Evolutionary conservation across 2,888 invertebrate genomes (phyloP), one percentile per base, ranked within the genome.

Genomic region (Silvanus unidentatus): DNA sequence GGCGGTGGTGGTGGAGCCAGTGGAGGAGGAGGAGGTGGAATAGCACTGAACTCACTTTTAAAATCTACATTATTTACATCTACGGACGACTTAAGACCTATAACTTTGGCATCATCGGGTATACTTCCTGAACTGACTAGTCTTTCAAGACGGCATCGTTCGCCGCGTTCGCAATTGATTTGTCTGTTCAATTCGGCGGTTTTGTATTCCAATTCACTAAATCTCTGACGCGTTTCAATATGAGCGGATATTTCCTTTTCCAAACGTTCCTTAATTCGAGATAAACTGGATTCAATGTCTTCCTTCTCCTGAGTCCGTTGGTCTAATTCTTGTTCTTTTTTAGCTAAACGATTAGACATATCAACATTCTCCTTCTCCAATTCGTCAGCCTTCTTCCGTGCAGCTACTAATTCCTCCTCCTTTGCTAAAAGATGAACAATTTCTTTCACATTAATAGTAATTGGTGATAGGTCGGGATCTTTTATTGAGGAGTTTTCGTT

Each of bases 251-350:
- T 88, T 73, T 95, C 95, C 57, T 89, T 86, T 70, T 95, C 95
- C 16, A 95, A 73, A 4, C 94, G 79, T 63, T 91, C 89, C 65
- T 92, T 90, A 64, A 92, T 81, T 77, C 11, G 81, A 0, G 80
- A 74, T 50, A 93, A 74, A 47, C 87, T 85, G 1, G 88, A 85
- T 70, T 94, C 90, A 58, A 93, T 75, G 70, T 95, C 95, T 73
- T 95, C 95, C 65, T 90, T 87, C 74, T 96, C 95, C 66, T 94
- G 93, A 47, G 84, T 82, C 65, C 88, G 82, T 61, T 88, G 78
- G 73, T 95, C 95, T 51, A 93, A 75, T 69, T 95, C 94, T 71
- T 92, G 90, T 71, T 96, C 96, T 73, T 88, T 94, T 65, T 93
- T 92, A 3, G 92, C 86, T 44, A 96, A 73, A 62, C 87, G 86